Percentiles rank a stretch among this genome's conserved stretches.
Conservation (phyloP, 2,888 invertebrate genomes). For the Rhingia rostrata region DNA sequence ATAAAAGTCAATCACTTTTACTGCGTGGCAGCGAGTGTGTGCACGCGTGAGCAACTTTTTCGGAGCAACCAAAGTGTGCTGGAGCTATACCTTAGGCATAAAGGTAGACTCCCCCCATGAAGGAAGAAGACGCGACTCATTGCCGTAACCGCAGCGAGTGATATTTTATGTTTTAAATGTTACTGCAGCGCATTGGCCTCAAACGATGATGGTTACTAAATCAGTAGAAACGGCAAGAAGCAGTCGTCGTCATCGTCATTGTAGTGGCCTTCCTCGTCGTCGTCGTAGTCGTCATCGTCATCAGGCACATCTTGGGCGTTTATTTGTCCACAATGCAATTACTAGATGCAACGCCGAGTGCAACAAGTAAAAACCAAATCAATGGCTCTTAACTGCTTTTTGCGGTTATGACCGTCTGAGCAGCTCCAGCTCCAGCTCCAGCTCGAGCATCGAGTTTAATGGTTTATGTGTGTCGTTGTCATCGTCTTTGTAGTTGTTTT, state of each 20-base stretch:
- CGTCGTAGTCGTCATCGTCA: background rate
- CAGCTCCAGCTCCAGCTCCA: no score
- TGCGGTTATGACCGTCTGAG: constrained; percentile 46
- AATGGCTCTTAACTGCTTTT: constrained; percentile 58
- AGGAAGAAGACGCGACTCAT: constrained; percentile 4
- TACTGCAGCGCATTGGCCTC: constrained; percentile 42
- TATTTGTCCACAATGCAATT: constrained; percentile 47
- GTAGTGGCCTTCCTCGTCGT: constrained; percentile 1
- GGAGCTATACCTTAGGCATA: constrained; percentile 1
- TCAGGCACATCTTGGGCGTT: constrained; percentile 6
- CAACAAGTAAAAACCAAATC: constrained; percentile 58
- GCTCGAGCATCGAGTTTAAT: constrained; percentile 31
- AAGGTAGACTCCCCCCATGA: background rate
- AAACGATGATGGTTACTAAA: constrained; percentile 52
- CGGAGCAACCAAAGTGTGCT: background rate
- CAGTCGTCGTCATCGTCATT: constrained; percentile 5
- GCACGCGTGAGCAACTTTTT: constrained; percentile 32
- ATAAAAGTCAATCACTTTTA: constrained; percentile 51
- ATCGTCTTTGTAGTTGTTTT: background rate
- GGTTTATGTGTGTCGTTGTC: constrained; percentile 36
- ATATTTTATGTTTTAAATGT: constrained; percentile 56
- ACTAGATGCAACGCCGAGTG: constrained; percentile 48
- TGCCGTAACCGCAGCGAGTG: constrained; percentile 41
- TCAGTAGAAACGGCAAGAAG: constrained; percentile 45
- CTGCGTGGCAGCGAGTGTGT: constrained; percentile 19